Conservation (phyloP, 2,888 invertebrate species). For the Poecilobothrus nobilitatus region DNA sequence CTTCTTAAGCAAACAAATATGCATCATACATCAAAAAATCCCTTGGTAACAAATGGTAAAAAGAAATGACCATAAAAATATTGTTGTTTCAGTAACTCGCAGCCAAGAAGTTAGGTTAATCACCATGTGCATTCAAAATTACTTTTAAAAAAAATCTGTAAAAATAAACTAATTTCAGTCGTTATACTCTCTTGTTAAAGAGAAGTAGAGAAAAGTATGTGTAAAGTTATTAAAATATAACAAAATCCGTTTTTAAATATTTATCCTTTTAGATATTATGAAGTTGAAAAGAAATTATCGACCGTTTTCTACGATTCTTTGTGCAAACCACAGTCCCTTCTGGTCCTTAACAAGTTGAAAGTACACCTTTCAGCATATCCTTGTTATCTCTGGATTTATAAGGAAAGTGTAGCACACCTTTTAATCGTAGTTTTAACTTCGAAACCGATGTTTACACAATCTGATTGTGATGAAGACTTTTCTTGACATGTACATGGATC, state of each 20-base stretch:
- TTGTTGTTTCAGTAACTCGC: no score
- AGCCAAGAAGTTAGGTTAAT: no score
- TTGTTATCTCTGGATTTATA: not conserved
- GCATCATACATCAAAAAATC: no score
- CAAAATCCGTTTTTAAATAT: no score
- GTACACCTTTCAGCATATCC: not conserved
- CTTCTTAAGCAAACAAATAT: no score
- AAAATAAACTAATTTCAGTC: not conserved
- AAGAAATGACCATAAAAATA: no score
- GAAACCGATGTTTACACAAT: not conserved
- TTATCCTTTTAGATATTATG: no score
- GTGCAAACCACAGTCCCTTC: not conserved
- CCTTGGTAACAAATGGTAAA: no score
- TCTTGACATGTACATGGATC: no score
- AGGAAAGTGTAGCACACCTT: not conserved
- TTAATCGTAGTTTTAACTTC: not conserved
- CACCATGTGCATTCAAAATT: not conserved
- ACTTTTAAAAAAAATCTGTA: not conserved
- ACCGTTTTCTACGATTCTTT: not conserved
- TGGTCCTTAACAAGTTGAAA: not conserved
- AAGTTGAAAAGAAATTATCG: not conserved
- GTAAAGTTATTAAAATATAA: not conserved
- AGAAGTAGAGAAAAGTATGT: not conserved
- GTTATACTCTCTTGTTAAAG: not conserved
- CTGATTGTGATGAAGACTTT: no score